These are phyloP conservation scores for Lates japonicus DNA, from an alignment of 2,797 vertebrate species.

Conservation along the genomic window DNA sequence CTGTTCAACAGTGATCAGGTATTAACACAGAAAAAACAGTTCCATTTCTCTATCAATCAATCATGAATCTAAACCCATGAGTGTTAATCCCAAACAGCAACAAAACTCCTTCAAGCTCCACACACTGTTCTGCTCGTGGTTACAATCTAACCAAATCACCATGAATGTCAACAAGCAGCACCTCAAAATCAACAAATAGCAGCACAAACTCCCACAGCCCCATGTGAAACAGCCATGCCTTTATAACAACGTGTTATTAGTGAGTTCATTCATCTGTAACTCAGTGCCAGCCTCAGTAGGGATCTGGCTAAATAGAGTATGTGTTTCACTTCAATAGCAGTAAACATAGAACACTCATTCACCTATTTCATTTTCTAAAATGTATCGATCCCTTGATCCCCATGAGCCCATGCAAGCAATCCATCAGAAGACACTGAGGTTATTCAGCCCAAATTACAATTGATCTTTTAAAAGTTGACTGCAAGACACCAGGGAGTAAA, in stretches of 20 bases:
- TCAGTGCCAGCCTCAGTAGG: slow-evolving; percentile 27
- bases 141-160: slow-evolving; percentile 25
- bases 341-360: slow-evolving; percentile 51
- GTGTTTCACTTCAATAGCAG: slow-evolving; percentile 39
- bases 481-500: slow-evolving; percentile 54
- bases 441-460: slow-evolving; percentile 76
- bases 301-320: slow-evolving; percentile 37
- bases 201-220: slow-evolving; percentile 30
- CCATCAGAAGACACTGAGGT: slow-evolving; percentile 66
- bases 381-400: slow-evolving; percentile 56
- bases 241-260: slow-evolving; percentile 24
- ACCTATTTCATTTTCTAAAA: slow-evolving; percentile 70
- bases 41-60: slow-evolving; percentile 18
- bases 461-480: slow-evolving; percentile 74
- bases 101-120: neutral
- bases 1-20: no score
- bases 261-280: slow-evolving; percentile 47
- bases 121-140: neutral
- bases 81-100: slow-evolving; percentile 10
- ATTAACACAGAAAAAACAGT: slow-evolving; percentile 7
- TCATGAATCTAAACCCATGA: slow-evolving; percentile 16
- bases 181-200: slow-evolving; percentile 35
- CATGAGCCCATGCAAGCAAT: slow-evolving; percentile 47
- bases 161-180: slow-evolving; percentile 45
- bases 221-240: neutral